Evolutionary conservation across 2,797 vertebrate species (phyloP).

Genomic region (Gymnoscopelus braueri): DNA sequence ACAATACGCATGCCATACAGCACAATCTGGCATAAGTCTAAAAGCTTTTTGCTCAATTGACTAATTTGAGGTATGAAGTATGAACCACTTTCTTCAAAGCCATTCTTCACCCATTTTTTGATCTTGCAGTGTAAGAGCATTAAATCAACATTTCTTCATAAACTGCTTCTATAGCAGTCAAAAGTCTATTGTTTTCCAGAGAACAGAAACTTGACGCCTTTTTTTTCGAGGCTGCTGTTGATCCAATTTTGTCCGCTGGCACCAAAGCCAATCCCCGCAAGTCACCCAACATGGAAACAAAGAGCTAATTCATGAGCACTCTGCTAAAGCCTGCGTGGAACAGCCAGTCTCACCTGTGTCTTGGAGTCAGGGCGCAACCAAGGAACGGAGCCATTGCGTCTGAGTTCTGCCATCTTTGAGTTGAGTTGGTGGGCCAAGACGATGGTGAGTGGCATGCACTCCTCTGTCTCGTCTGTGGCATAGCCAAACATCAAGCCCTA

Average conservation of each 20-base stretch:
- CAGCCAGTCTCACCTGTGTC: conserved; percentile 87
- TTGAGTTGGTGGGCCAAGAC: conserved; percentile 97
- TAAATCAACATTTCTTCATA: conserved; percentile 4
- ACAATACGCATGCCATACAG: not conserved
- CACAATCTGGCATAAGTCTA: not conserved
- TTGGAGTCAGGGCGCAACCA: conserved; percentile 98
- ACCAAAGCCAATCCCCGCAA: conserved; percentile 41
- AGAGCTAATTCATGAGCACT: conserved; percentile 18
- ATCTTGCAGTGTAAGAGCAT: conserved; percentile 21
- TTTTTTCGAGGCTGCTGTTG: conserved; percentile 12
- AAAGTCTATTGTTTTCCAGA: conserved; percentile 43
- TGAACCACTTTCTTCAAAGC: not conserved
- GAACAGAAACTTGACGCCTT: conserved; percentile 41
- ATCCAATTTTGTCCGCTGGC: conserved; percentile 49
- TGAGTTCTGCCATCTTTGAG: conserved; percentile 91
- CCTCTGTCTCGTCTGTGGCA: conserved; percentile 97
- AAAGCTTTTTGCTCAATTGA: not conserved
- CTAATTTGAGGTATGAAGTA: not conserved
- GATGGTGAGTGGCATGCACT: conserved; percentile 98
- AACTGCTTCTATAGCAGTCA: conserved; percentile 19
- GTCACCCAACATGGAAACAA: conserved; percentile 36
- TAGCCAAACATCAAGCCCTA: conserved; percentile 99
- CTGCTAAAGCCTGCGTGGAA: not conserved
- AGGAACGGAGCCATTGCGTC: conserved; percentile 83
- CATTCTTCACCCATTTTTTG: conserved; percentile 4